Conservation (phyloP, 2,797 vertebrate genomes). For the Dendrocincla fuliginosa region DNA sequence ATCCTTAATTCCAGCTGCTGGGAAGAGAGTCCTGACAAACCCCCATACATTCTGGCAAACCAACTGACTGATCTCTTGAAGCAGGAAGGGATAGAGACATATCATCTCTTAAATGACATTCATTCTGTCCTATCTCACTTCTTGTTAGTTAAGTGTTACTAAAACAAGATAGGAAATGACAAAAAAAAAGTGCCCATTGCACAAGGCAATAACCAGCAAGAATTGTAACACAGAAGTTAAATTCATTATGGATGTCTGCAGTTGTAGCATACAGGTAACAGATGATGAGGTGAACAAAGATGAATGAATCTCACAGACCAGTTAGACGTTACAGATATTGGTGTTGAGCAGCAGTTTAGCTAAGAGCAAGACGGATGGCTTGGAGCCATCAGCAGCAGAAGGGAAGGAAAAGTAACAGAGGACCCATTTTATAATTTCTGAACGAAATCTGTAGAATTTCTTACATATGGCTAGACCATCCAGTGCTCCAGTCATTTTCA, state of each 20-base stretch:
- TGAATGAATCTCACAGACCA: not conserved
- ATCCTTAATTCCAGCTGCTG: not conserved
- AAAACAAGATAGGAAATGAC: not conserved
- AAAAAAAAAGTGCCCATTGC: not conserved
- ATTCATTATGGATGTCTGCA: not conserved
- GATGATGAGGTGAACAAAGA: not conserved
- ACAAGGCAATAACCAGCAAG: not conserved
- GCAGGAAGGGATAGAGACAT: not conserved
- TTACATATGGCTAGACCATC: not conserved
- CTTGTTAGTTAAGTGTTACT: not conserved
- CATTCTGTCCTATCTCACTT: not conserved
- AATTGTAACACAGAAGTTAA: not conserved
- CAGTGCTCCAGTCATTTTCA: not conserved
- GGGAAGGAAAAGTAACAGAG: not conserved
- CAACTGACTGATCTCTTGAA: not conserved
- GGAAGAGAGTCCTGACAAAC: not conserved
- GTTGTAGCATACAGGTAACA: not conserved
- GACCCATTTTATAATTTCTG: not conserved
- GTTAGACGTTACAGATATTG: not conserved
- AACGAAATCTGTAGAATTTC: not conserved
- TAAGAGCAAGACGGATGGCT: not conserved
- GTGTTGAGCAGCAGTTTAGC: not conserved
- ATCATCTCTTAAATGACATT: not conserved
- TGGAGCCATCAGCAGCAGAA: not conserved
- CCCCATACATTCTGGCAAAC: not conserved